Base-by-base conservation (phyloP, 2,797 vertebrate species). In the Tarsius wallacei region DNA sequence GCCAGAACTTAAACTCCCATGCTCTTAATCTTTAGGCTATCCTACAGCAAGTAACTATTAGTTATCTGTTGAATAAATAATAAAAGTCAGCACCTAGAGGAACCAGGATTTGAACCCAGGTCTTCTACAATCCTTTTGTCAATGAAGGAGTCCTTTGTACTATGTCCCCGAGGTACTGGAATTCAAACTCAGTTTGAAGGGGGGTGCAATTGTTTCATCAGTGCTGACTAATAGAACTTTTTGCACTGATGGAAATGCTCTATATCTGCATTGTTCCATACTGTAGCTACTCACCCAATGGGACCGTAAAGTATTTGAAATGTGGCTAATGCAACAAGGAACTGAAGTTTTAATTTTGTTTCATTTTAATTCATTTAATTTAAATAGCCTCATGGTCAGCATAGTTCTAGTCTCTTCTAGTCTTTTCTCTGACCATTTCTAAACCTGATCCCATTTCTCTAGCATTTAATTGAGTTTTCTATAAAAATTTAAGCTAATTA, bases 331-430 rank as follows among this genome's bases (percentile, higher is more conserved):
- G 28, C 22, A 89, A 81, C 55, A 89, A 91, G 26, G 17, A 88
- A 42, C 33, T 31, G 31, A 76, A 80, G 53, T 59, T 61, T 82
- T 64, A 42, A 77, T 42, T 85, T 36, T 42, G 24, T 70, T 74
- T 78, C 16, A 73, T 78, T 77, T 74, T 53, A 73, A 87, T 92
- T 57, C 24, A 26, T 93, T 76, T 66, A 26, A 95, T n/a, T 87
- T 74, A 74, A 93, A 68, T 33, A 84, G 57, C 0, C 1, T 1
- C 49, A 53, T 31, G n/a, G 10, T 78, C 49, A 76, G 24, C 47
- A 82, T n/a, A 31, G 31, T 53, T 66, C 53, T 83, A 78, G 24
- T 33, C 36, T 97, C n/a, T 91, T 76, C 63, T 36, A 78, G 24
- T 33, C 36, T 97, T 28, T 91, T 76, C 63, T 36, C 33, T 88